Conservation (phyloP, 2,888 invertebrate species). For the Agrotis ipsilon region DNA sequence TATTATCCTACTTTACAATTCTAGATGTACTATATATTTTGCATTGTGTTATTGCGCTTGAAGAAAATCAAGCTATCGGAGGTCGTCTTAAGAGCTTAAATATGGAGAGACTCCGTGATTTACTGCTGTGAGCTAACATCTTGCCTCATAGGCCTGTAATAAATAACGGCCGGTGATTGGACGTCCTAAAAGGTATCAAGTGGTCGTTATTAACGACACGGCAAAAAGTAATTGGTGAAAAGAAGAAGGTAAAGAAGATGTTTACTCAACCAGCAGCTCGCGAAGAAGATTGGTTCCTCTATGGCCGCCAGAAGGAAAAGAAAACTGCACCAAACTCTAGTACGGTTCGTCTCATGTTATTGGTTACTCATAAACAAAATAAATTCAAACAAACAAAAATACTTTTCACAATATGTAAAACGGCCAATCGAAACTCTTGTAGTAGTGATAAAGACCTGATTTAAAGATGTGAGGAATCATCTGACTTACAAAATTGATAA, state of each 20-base stretch:
- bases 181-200: slow-evolving; percentile 9
- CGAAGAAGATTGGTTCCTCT: too few species aligned
- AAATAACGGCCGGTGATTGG: slow-evolving; percentile 34
- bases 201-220: slow-evolving; percentile 6
- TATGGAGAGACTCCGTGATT: background rate
- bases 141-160: background rate
- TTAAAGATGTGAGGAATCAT: slow-evolving; percentile 64
- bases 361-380: too few species aligned
- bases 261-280: background rate
- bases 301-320: background rate
- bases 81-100: background rate
- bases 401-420: slow-evolving; percentile 7
- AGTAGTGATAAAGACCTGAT: slow-evolving; percentile 51
- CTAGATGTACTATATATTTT: too few species aligned
- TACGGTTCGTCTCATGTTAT: background rate
- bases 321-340: background rate
- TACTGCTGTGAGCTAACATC: slow-evolving; percentile 2
- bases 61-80: background rate
- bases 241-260: too few species aligned
- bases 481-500: slow-evolving; percentile 59
- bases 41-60: too few species aligned
- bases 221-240: background rate
- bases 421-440: slow-evolving; percentile 17
- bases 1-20: too few species aligned
- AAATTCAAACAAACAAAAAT: slow-evolving; percentile 17